Percentiles rank a stretch among this genome's conserved stretches.
Conservation (phyloP, 2,113 vertebrate genomes). For the Cyanistes caeruleus region DNA sequence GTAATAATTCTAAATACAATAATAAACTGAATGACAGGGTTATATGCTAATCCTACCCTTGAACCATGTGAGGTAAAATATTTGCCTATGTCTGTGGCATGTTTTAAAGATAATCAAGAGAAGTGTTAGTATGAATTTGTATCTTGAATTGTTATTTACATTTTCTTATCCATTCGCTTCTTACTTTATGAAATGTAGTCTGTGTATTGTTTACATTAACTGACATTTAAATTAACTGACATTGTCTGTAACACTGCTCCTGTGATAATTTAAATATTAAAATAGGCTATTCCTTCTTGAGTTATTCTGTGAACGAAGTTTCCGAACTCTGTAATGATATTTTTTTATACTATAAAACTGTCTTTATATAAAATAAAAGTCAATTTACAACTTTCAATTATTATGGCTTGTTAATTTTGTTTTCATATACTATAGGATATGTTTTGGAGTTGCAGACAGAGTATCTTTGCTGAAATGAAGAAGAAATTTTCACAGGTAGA, state of each 20-base stretch:
- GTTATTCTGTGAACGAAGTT: background rate
- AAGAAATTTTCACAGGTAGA: conserved; percentile 94
- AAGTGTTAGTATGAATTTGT: background rate
- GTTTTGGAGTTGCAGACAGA: conserved; percentile 98
- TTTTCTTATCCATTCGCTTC: background rate
- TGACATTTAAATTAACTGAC: background rate
- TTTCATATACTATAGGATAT: conserved; percentile 82
- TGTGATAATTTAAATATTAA: background rate
- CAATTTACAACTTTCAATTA: background rate
- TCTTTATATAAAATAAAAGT: background rate
- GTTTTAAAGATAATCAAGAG: background rate
- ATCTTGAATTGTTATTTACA: background rate
- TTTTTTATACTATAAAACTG: background rate
- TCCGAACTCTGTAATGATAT: background rate
- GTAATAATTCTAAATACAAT: background rate
- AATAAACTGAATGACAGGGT: background rate
- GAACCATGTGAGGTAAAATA: background rate
- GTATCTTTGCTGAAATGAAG: conserved; percentile 98
- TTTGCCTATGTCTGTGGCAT: background rate
- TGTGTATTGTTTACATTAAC: background rate
- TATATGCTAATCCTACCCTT: background rate
- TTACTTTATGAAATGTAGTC: background rate
- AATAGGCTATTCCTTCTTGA: background rate
- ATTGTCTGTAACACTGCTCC: background rate
- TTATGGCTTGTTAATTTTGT: conserved; percentile 69